Percentiles rank a stretch among this genome's conserved stretches.
Conservation (phyloP, 1,140 invertebrate species). For the Calycopis cecrops region DNA sequence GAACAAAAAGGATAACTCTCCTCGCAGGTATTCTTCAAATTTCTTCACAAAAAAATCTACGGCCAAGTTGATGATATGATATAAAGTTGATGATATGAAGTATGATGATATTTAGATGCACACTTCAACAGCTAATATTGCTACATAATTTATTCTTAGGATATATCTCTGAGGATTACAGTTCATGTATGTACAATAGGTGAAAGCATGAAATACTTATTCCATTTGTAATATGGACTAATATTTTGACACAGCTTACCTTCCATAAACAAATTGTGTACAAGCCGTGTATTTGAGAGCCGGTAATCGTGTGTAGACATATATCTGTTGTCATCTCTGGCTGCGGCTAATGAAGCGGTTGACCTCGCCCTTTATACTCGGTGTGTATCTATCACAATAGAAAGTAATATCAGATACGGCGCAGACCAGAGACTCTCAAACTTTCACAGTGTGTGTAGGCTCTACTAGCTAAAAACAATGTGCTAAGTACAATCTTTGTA, state of each 20-base stretch:
- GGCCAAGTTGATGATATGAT: too few species aligned
- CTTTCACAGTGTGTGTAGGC: too few species aligned
- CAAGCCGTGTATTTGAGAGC: slow-evolving; percentile 24
- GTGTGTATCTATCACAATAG: slow-evolving; percentile 44
- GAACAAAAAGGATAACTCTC: too few species aligned
- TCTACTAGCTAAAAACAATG: too few species aligned
- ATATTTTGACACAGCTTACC: slow-evolving; percentile 9
- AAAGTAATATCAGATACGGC: slow-evolving; percentile 45
- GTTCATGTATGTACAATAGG: neutral
- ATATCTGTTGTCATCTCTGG: slow-evolving; percentile 26
- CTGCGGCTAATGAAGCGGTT: slow-evolving; percentile 40
- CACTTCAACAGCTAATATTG: too few species aligned
- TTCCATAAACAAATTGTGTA: slow-evolving; percentile 25
- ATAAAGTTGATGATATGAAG: too few species aligned
- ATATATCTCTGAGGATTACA: neutral
- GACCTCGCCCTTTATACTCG: slow-evolving; percentile 36
- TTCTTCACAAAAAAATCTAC: too few species aligned
- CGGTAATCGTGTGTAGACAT: slow-evolving; percentile 28
- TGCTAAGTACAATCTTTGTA: too few species aligned
- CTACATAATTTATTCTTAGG: too few species aligned
- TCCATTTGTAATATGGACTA: slow-evolving; percentile 11
- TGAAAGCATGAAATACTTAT: slow-evolving; percentile 9
- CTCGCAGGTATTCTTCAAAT: too few species aligned
- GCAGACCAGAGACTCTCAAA: slow-evolving; percentile 15
- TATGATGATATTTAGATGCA: too few species aligned